phyloP scores from a whole-genome alignment of 2,113 vertebrate species.

The Seriola quinqueradiata region DNA sequence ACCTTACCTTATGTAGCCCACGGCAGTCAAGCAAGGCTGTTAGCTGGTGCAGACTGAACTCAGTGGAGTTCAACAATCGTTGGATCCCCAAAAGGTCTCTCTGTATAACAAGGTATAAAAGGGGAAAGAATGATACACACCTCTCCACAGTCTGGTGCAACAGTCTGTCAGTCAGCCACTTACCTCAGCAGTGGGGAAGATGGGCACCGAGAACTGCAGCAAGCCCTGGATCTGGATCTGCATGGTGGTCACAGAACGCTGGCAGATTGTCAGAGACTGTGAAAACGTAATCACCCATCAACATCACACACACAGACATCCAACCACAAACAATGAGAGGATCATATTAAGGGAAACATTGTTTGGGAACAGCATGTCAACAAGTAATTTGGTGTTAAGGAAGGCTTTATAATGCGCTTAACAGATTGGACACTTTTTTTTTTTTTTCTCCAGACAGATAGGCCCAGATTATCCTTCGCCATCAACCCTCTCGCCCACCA shows the following conservation, averaged over 20 bases:
- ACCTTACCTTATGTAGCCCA: slow-evolving; percentile 93
- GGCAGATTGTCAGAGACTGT: slow-evolving; percentile 91
- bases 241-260: slow-evolving; percentile 94
- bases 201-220: slow-evolving; percentile 86
- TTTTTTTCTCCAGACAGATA: slow-evolving; percentile 69
- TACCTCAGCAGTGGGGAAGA: slow-evolving; percentile 93
- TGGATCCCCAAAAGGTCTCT: slow-evolving; percentile 93
- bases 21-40: slow-evolving; percentile 95
- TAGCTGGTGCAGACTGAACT: slow-evolving; percentile 93
- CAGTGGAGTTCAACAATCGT: slow-evolving; percentile 91
- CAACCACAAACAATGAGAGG: slow-evolving; percentile 50
- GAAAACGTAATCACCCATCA: slow-evolving; percentile 53
- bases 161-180: slow-evolving; percentile 51
- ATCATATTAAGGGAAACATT: slow-evolving; percentile 51
- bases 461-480: slow-evolving; percentile 63
- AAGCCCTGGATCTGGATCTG: slow-evolving; percentile 92
- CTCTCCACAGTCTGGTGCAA: slow-evolving; percentile 34
- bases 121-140: slow-evolving; percentile 47
- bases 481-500: slow-evolving; percentile 56
- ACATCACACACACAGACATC: slow-evolving; percentile 44
- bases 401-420: slow-evolving; percentile 65
- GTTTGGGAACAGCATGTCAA: slow-evolving; percentile 56
- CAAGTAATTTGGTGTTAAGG: slow-evolving; percentile 64
- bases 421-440: slow-evolving; percentile 53
- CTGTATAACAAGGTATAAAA: slow-evolving; percentile 79